Evolutionary conservation across 2,113 vertebrate genomes (phyloP), one percentile per base, ranked within the genome.

Genomic region (Tringa solitaria): DNA sequence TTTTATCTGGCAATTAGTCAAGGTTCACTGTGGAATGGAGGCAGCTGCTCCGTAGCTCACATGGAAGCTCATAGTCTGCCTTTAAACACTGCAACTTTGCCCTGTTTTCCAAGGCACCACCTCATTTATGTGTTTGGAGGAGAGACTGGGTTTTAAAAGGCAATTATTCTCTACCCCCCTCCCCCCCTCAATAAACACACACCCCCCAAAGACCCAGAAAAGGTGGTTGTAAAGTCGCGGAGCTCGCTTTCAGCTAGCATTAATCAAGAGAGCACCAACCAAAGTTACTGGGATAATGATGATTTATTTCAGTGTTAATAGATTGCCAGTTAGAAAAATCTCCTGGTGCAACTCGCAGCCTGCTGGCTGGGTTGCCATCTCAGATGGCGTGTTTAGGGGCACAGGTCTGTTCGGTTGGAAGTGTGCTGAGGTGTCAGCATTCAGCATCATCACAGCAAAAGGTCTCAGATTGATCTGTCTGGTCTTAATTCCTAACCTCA

Each of bases 231-330:
- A 46, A 63, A 92, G 46, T 76, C 4, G 1, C 51, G 69, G 70
- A 67, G 72, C 72, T 92, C 24, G 27, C 72, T 88, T 80, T 74
- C 39, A 86, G 72, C 68, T 33, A 59, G 16, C 84, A 63, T 95
- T 89, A 77, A 95, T 95, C 91, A 93, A 75, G 77, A 32, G 46
- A 85, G 30, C 78, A 48, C 87, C 89, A 83, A 84, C 45, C 37
- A 76, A 94, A 94, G 84, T 79, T 92, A 39, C 70, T 33, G 67
- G 64, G 75, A 80, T 94, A 93, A 96, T 56, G 94, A 89, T 87
- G 91, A 92, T 96, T 96, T 96, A 93, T 96, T 89, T 95, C 59
- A 65, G 46, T 56, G 54, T 85, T 93, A 95, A 89, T 69, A 85
- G 65, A 67, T 90, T 95, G 92, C 93, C 68, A 84, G 79, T 88